Evolutionary conservation across 2,113 vertebrate species (phyloP), one percentile per base, ranked within the genome.

Genomic region (Cottus gobio): DNA sequence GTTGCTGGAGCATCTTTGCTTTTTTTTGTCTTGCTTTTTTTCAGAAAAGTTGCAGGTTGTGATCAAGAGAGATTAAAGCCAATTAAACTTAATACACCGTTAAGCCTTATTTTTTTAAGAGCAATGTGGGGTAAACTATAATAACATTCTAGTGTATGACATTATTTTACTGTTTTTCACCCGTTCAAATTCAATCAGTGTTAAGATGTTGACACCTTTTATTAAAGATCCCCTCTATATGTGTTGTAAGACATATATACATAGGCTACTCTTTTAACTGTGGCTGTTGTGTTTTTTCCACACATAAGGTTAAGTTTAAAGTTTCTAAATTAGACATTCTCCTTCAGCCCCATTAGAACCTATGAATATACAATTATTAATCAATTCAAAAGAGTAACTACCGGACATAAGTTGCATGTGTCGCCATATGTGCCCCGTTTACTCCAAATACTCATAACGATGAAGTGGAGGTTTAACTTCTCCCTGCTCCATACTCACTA

Each of bases 1-100:
- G 89, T 90, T 89, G 89, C 84, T 88, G 79, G 71, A 89, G 82
- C 52, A 31, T 74, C 15, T 83, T 63, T 34, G 36, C 1, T 10
- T 65, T 75, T 12, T 31, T 61, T 71, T 4, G 15, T 37, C 22
- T 56, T 62, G n/a, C n/a, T 13, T 50, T n/a, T 57, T 60, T 22
- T 22, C 16, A 36, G 26, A 79, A 71, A 65, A 65, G 73, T 73
- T 79, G 58, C 60, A 63, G 78, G 44, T 71, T 44, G 48, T 20
- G 46, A n/a, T 24, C 2, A 18, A 16, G 6, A 50, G 34, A 48
- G 68, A 60, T 65, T 50, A 10, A 70, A 36, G 2, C 5, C 15
- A 62, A 15, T 48, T 15, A 7, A 18, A 37, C 0, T 16, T 20
- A 61, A 34, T 36, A 36, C 0, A 34, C 13, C 11, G 4, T 52